These are phyloP conservation scores for Aphidoletes aphidimyza DNA, from an alignment of 2,888 invertebrate species.

Conservation along the genomic window DNA sequence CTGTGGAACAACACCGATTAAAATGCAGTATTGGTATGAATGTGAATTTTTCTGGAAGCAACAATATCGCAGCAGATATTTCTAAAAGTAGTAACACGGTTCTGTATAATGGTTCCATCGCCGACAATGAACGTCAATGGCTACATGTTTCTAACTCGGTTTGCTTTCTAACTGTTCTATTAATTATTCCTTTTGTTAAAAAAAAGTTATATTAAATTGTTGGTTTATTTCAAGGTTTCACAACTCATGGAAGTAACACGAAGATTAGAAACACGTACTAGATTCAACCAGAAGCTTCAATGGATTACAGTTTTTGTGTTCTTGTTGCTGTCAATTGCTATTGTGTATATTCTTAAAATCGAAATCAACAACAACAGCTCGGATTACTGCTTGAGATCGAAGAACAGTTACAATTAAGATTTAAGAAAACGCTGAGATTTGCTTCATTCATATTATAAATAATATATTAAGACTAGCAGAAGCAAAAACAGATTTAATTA, in stretches of 20 bases:
- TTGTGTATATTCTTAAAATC: constrained; percentile 66
- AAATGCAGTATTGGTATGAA: constrained; percentile 68
- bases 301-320: constrained; percentile 68
- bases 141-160: constrained; percentile 56
- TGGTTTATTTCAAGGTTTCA: constrained; percentile 59
- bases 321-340: constrained; percentile 65
- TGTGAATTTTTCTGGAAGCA: constrained; percentile 61
- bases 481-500: too few relatives aligned
- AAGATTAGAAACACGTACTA: constrained; percentile 68
- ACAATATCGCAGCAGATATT: constrained; percentile 61
- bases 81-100: constrained; percentile 58
- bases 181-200: neutral
- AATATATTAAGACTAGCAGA: too few relatives aligned
- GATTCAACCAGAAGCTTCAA: constrained; percentile 68
- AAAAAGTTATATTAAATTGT: neutral
- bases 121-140: constrained; percentile 57
- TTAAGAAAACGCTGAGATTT: too few relatives aligned
- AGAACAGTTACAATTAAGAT: neutral
- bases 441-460: too few relatives aligned
- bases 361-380: constrained; percentile 62
- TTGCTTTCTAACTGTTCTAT: neutral
- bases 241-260: constrained; percentile 64
- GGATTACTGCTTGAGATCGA: constrained; percentile 61
- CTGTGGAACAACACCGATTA: constrained; percentile 78
- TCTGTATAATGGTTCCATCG: neutral